Evolutionary conservation across 2,113 vertebrate genomes (phyloP).

Genomic region (Mandrillus leucophaeus): DNA sequence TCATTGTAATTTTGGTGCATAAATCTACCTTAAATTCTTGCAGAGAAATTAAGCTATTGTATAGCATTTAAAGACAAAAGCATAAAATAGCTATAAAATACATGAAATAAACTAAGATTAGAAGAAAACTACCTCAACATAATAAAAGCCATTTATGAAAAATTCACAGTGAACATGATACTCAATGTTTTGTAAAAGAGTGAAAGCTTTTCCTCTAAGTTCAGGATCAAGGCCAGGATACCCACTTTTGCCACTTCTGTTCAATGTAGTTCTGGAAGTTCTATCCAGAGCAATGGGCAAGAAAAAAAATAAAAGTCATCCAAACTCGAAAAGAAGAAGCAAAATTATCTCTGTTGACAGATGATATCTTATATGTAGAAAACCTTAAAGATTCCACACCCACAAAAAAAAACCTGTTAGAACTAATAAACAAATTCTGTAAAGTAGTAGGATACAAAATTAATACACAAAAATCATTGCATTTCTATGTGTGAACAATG

Average conservation of each 20-base stretch:
- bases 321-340: neutral
- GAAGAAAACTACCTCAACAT: neutral
- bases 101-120: neutral
- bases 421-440: neutral
- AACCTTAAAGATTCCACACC: neutral
- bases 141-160: neutral
- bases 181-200: neutral
- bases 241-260: neutral
- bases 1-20: neutral
- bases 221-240: neutral
- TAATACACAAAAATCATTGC: neutral
- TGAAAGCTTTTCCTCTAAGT: neutral
- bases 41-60: neutral
- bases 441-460: neutral
- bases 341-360: neutral
- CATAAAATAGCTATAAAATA: neutral
- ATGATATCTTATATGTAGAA: neutral
- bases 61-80: neutral
- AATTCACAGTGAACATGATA: neutral
- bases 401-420: neutral
- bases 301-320: neutral
- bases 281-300: neutral
- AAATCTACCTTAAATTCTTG: neutral
- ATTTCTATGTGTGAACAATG: neutral
- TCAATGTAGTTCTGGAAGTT: neutral